A percentile compares a stretch with the other conserved stretches of the same genome.
These are phyloP conservation scores for Netelia inedita DNA, from an alignment of 2,888 invertebrate species.

Conservation along the genomic window DNA sequence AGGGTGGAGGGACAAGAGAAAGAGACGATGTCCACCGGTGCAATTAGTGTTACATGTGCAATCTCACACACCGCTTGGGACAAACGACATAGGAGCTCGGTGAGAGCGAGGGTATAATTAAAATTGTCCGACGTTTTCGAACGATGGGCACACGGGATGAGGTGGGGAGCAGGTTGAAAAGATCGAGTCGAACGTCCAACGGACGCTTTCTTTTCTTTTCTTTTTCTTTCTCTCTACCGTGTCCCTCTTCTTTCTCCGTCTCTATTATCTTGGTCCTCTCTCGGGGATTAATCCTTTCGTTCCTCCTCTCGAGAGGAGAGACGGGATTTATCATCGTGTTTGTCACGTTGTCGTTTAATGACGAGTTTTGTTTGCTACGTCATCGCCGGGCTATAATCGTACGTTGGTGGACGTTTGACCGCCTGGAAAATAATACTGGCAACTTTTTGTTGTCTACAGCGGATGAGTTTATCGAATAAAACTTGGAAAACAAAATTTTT, in stretches of 20 bases:
- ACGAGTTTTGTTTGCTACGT: slow-evolving; percentile 30
- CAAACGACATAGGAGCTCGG: background rate
- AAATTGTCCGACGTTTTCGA: slow-evolving; percentile 75
- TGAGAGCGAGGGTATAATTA: slow-evolving; percentile 77
- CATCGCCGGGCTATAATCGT: slow-evolving; percentile 6
- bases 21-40: slow-evolving; percentile 70
- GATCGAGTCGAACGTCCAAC: slow-evolving; percentile 31
- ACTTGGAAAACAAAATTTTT: too few species aligned
- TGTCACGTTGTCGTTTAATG: slow-evolving; percentile 40
- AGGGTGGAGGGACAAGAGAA: slow-evolving; percentile 40
- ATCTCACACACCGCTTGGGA: slow-evolving; percentile 13
- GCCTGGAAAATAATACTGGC: background rate
- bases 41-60: slow-evolving; percentile 79
- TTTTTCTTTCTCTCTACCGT: slow-evolving; percentile 4
- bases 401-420: background rate
- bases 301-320: slow-evolving; percentile 43
- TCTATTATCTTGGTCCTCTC: slow-evolving; percentile 38
- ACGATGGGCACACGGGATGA: background rate
- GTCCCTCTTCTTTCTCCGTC: slow-evolving; percentile 59
- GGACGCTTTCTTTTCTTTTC: slow-evolving; percentile 33
- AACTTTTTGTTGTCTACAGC: background rate
- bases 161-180: slow-evolving; percentile 32
- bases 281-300: slow-evolving; percentile 52
- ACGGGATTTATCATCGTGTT: slow-evolving; percentile 17
- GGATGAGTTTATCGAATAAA: too few species aligned